Evolutionary conservation across 1,140 invertebrate genomes (phyloP).

Genomic region (Drosophila nikananu): DNA sequence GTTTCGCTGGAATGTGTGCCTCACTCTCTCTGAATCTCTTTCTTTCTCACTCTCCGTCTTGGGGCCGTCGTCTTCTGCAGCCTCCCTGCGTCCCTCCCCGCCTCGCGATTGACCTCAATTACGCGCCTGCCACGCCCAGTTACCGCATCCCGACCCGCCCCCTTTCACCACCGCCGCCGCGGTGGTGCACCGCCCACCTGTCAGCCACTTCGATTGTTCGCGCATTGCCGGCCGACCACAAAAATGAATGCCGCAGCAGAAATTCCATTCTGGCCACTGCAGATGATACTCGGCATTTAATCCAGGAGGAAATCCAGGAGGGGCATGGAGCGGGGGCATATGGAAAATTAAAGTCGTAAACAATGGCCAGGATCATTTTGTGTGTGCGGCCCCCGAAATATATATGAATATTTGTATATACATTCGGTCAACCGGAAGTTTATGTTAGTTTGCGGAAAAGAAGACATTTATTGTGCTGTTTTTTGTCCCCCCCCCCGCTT

Average conservation of each 20-base stretch:
- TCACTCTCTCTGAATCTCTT: slow-evolving; percentile 15
- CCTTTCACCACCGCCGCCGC: not conserved
- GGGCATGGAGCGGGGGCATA: slow-evolving; percentile 1
- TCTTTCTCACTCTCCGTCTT: not conserved
- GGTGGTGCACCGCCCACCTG: slow-evolving; percentile 2
- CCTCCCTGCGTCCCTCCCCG: too few species aligned
- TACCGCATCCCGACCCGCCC: slow-evolving; percentile 20
- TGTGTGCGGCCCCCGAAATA: not conserved
- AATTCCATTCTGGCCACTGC: slow-evolving; percentile 37
- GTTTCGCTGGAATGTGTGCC: slow-evolving; percentile 52
- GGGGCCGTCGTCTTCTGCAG: slow-evolving; percentile 11
- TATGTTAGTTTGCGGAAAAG: slow-evolving; percentile 18
- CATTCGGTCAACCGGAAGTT: slow-evolving; percentile 11
- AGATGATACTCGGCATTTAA: slow-evolving; percentile 4
- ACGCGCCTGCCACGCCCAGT: slow-evolving; percentile 50
- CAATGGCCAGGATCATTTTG: slow-evolving; percentile 17
- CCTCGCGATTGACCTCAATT: slow-evolving; percentile 55
- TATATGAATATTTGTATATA: slow-evolving; percentile 13
- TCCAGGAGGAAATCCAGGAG: not conserved
- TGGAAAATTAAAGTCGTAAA: slow-evolving; percentile 46
- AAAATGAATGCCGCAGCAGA: slow-evolving; percentile 47
- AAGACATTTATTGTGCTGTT: slow-evolving; percentile 22
- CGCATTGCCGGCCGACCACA: slow-evolving; percentile 40
- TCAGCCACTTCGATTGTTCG: slow-evolving; percentile 28
- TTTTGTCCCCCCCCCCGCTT: not conserved